Evolutionary conservation across 2,113 vertebrate species (phyloP).

Genomic region (Chloropsis hardwickii): DNA sequence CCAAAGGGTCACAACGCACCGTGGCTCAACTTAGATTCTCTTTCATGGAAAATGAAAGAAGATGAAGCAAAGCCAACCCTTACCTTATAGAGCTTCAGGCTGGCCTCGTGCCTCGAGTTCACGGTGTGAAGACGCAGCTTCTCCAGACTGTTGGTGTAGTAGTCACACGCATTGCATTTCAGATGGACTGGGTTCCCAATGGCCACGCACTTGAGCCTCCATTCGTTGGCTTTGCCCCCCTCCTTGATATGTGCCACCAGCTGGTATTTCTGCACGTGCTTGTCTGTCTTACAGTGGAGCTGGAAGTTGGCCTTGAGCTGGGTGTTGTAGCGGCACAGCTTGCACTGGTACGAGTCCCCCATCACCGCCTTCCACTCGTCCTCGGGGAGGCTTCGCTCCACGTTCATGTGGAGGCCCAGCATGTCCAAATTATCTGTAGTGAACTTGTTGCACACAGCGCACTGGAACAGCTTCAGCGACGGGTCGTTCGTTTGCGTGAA

Average conservation of each 20-base stretch:
- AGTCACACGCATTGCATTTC: conserved; percentile 98
- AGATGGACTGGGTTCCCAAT: conserved; percentile 97
- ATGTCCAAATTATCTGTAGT: conserved; percentile 97
- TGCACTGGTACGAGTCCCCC: conserved; percentile 97
- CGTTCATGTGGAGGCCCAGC: conserved; percentile 94
- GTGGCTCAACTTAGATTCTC: background rate
- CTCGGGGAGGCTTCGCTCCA: conserved; percentile 91
- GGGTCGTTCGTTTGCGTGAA: conserved; percentile 96
- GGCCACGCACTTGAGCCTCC: conserved; percentile 97
- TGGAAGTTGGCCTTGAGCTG: conserved; percentile 99
- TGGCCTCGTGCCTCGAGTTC: conserved; percentile 94
- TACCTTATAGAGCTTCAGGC: conserved; percentile 98
- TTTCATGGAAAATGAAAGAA: background rate
- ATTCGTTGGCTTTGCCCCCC: conserved; percentile 96
- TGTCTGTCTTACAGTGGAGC: conserved; percentile 98
- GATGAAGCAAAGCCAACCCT: conserved; percentile 44
- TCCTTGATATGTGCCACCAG: conserved; percentile 98
- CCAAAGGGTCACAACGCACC: background rate
- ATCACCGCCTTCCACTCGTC: conserved; percentile 95
- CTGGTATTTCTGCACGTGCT: conserved; percentile 97
- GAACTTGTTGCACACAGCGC: conserved; percentile 97
- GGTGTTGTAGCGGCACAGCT: conserved; percentile 96
- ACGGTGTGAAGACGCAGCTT: conserved; percentile 96
- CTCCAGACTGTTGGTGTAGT: conserved; percentile 98
- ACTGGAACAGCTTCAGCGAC: conserved; percentile 97